These are phyloP conservation scores for Proterorhinus semilunaris DNA, from an alignment of 2,113 vertebrate species.

Conservation along the genomic window DNA sequence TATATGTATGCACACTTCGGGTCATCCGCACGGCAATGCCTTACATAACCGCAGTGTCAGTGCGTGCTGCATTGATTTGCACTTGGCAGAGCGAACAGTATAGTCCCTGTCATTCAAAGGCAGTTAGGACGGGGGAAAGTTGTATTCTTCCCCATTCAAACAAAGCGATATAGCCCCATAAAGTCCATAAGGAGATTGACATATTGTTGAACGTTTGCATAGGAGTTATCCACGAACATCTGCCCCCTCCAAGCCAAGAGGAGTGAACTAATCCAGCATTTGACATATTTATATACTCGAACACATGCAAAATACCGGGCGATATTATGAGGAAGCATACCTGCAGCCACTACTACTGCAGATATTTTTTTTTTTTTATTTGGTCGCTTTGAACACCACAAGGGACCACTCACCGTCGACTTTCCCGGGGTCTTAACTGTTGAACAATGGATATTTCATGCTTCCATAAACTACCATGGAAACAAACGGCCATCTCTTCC, in stretches of 20 bases:
- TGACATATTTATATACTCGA: conserved; percentile 18
- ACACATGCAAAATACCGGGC: no score
- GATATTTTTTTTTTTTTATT: conserved; percentile 14
- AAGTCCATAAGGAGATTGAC: conserved; percentile 71
- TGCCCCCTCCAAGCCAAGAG: conserved; percentile 52
- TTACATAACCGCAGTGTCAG: conserved; percentile 51
- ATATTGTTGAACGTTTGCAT: conserved; percentile 63
- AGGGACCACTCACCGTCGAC: conserved; percentile 4
- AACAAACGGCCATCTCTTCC: conserved; percentile 44
- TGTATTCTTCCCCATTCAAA: conserved; percentile 20
- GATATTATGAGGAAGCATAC: conserved; percentile 13
- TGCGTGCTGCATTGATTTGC: conserved; percentile 54
- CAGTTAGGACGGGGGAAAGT: not conserved
- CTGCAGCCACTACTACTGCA: not conserved
- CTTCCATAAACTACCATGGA: conserved; percentile 16
- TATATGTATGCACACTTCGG: conserved; percentile 52
- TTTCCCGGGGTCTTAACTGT: conserved; percentile 10
- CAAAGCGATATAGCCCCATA: conserved; percentile 23
- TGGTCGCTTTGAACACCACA: conserved; percentile 1
- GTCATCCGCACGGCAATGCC: conserved; percentile 29
- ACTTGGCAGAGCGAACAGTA: conserved; percentile 32
- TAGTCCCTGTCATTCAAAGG: not conserved
- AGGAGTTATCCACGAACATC: conserved; percentile 65
- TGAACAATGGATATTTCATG: conserved; percentile 48
- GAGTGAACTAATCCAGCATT: conserved; percentile 36